A percentile compares a stretch with the other conserved stretches of the same genome.
Conservation (phyloP, 2,113 vertebrate genomes). For the Sardina pilchardus region DNA sequence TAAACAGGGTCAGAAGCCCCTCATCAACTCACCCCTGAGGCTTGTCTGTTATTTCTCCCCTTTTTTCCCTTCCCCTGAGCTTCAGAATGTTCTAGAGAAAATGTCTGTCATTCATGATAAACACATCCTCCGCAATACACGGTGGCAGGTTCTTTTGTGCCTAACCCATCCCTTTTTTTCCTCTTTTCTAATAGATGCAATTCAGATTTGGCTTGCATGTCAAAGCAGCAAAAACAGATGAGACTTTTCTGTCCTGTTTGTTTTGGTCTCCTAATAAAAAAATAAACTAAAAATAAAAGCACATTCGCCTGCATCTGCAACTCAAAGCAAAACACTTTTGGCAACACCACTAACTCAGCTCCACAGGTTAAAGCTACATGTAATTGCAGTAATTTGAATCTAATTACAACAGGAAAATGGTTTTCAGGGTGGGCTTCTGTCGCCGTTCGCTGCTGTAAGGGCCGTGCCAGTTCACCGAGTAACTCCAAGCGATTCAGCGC, state of each 20-base stretch:
- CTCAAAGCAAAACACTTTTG: slow-evolving; percentile 11
- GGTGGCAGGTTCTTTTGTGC: neutral
- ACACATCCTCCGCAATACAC: neutral
- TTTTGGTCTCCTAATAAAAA: neutral
- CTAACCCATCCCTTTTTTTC: neutral
- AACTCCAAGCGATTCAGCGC: neutral
- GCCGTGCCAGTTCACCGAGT: neutral
- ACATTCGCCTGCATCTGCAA: neutral
- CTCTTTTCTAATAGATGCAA: neutral
- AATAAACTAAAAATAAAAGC: neutral
- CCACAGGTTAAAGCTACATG: neutral
- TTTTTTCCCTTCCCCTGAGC: neutral
- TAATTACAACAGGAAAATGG: neutral
- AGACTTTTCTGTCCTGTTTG: neutral
- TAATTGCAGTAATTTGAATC: slow-evolving; percentile 5
- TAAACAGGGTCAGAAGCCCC: neutral
- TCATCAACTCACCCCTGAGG: neutral
- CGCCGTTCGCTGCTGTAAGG: neutral
- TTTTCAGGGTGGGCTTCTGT: neutral
- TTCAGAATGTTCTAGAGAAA: neutral
- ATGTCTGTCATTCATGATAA: neutral
- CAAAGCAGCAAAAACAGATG: neutral
- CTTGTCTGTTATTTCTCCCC: neutral
- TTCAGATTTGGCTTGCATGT: neutral
- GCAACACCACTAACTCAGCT: neutral